Base-by-base conservation (phyloP, 1,140 invertebrate species). In the Gryllus bimaculatus region DNA sequence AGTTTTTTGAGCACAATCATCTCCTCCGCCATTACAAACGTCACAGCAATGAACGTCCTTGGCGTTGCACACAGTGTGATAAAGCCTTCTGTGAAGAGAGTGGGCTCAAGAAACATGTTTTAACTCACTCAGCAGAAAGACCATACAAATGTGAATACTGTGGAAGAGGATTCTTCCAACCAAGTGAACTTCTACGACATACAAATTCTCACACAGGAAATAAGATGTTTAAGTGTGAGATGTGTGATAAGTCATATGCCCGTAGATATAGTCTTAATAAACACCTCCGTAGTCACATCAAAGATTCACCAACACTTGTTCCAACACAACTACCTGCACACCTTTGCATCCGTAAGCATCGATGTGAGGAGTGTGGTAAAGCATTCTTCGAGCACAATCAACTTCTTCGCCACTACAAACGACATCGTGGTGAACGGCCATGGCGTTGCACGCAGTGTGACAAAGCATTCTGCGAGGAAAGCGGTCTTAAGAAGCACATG, bases 121-220 rank as follows among this genome's bases (percentile, higher is more conserved):
- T n/a, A 12, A 75, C 76, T 10, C 76, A 77, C 48, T 48, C 76
- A 8, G 12, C 47, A 12, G 76, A 77, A 20, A 21, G 26, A 21
- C 76, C 76, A 13, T 77, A 47, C 76, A 49, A 77, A 48, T 77
- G 76, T 47, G 48, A 48, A 8, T 48, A 39, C 39, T 77, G 76
- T 47, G 48, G 76, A 8, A 21, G 39, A 77, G 39, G 47, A n/a
- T 77, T 77, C 39, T 47, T 47, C 18, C 76, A 39, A 10, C 39
- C 18, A 47, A 39, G 48, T 3, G 18, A 48, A 10, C 76, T 77
- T 18, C 15, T 49, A 1, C 26, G 47, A 10, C 76, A 77, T 47
- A 48, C 76, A 21, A 39, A 48, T 15, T 20, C 76, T 21, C 76
- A 77, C 76, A 77, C 76, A 21, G 76, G 76, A 8, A 39, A 77